Evolutionary conservation across 2,888 invertebrate genomes (phyloP), one percentile per base, ranked within the genome.

Genomic region (Eulithis testata): DNA sequence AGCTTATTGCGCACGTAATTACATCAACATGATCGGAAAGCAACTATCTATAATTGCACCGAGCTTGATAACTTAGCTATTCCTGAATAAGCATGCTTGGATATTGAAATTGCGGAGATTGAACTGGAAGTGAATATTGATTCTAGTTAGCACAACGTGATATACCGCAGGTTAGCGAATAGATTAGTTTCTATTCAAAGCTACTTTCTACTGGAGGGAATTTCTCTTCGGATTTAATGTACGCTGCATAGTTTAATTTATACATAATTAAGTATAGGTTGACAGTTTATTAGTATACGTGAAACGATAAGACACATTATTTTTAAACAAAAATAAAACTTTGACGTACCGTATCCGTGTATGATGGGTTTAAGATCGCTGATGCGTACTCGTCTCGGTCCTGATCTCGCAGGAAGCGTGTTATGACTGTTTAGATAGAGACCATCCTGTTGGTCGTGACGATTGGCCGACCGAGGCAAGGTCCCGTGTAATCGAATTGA

Each of bases 161-260:
- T 87, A 86, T 84, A 84, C 80, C 82, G 76, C 81, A 78, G 79
- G 83, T 81, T 84, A 83, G 84, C 82, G 84, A 83, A 84, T 82
- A 85, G 84, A 87, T 87, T 82, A 84, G 84, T 89, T 87, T 88
- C 85, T 86, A 89, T 88, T 89, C 85, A 87, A 86, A 88, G 79
- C 80, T 74, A 83, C 91, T 90, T 91, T 91, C 91, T 88, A 89
- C 67, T 72, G 68, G 78, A 72, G 77, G 68, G 74, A 85, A 86
- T 88, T 87, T 88, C 84, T 84, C 84, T 73, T 71, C 69, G 69
- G 76, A 83, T 78, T 77, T 79, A 82, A 75, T 80, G 70, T 73
- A 75, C 74, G 74, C 78, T 57, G 60, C 57, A 31, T 63, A 65
- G 36, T 61, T 64, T 21, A 65, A 61, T 62, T 62, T 31, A 31